Evolutionary conservation across 2,888 invertebrate species (phyloP).

Genomic region (Hemistola chrysoprasaria): DNA sequence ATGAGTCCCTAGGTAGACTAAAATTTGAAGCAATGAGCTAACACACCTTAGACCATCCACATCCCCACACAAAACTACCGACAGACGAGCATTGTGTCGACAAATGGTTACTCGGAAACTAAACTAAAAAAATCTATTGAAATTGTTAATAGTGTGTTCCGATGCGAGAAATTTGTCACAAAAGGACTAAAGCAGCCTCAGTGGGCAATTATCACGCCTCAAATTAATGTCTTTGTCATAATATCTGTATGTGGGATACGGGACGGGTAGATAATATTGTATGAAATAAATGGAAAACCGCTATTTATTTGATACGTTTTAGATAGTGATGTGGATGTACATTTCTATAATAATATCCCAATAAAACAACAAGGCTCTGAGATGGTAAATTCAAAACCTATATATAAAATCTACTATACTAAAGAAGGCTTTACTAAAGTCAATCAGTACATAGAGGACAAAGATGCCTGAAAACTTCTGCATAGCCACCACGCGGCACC

Average conservation of each 20-base stretch:
- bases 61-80: slow-evolving; percentile 52
- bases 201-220: slow-evolving; percentile 72
- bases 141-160: slow-evolving; percentile 69
- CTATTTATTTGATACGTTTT: neutral
- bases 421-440: no score
- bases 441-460: no score
- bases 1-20: no score
- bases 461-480: no score
- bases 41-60: slow-evolving; percentile 16
- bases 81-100: slow-evolving; percentile 50
- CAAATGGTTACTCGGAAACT: slow-evolving; percentile 58
- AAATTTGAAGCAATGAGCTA: no score
- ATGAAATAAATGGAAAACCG: slow-evolving; percentile 3
- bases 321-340: no score
- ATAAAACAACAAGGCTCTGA: no score
- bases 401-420: no score
- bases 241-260: slow-evolving; percentile 32
- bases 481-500: no score
- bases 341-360: no score
- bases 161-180: slow-evolving; percentile 75
- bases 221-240: slow-evolving; percentile 72
- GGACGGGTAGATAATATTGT: no score
- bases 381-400: no score
- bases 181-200: slow-evolving; percentile 42
- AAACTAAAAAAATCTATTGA: slow-evolving; percentile 49